phyloP scores from a whole-genome alignment of 2,113 vertebrate species.

The Girardinichthys multiradiatus region DNA sequence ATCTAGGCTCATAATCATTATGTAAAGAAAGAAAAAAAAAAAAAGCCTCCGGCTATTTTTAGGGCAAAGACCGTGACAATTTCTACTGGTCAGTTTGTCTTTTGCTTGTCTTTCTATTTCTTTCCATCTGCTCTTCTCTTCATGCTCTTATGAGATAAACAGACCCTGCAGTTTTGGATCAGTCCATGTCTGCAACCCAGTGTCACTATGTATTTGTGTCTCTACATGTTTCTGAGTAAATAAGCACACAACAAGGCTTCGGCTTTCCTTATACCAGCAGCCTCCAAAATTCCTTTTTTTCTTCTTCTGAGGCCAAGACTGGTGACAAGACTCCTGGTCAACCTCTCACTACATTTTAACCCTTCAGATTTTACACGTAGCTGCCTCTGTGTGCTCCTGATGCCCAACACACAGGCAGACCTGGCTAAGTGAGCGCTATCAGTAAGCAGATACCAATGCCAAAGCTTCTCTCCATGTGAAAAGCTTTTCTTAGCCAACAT shows the following conservation, averaged over 20 bases:
- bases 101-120: constrained; percentile 44
- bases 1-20: constrained; percentile 46
- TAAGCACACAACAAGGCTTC: constrained; percentile 68
- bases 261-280: constrained; percentile 56
- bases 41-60: constrained; percentile 29
- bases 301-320: constrained; percentile 57
- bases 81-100: constrained; percentile 56
- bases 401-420: constrained; percentile 42
- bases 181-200: constrained; percentile 40
- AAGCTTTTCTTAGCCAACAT: constrained; percentile 60
- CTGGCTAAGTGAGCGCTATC: constrained; percentile 41
- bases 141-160: constrained; percentile 63
- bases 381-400: constrained; percentile 32
- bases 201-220: constrained; percentile 39
- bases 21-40: constrained; percentile 29
- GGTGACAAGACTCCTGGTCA: constrained; percentile 63
- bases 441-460: constrained; percentile 51
- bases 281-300: constrained; percentile 69
- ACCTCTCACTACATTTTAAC: constrained; percentile 49
- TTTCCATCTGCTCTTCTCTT: constrained; percentile 54
- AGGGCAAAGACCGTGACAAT: constrained; percentile 43
- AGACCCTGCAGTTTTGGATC: constrained; percentile 64
- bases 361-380: constrained; percentile 53
- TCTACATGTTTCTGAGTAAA: constrained; percentile 53
- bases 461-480: constrained; percentile 62